These are phyloP conservation scores for Tanypteryx hageni DNA, from an alignment of 2,888 invertebrate genomes.

Conservation along the genomic window DNA sequence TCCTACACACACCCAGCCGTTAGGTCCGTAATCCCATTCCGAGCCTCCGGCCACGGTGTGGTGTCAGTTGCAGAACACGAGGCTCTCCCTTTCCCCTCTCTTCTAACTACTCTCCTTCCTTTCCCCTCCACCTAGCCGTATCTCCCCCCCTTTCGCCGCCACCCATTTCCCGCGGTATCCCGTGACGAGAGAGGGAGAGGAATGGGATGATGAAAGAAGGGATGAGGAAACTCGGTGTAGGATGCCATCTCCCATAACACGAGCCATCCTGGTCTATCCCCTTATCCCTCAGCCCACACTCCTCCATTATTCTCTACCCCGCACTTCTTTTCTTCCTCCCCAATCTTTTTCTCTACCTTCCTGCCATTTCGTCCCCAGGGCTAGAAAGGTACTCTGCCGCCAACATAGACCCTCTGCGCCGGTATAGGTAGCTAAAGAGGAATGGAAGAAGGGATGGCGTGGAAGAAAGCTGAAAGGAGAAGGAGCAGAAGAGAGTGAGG, in stretches of 20 bases:
- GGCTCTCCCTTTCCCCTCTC: not conserved
- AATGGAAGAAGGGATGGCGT: not conserved
- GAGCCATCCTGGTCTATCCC: not conserved
- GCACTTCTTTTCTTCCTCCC: not conserved
- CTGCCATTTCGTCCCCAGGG: not conserved
- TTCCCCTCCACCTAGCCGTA: not conserved
- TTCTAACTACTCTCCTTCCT: not conserved
- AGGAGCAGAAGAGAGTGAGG: not conserved
- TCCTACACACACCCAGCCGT: not conserved
- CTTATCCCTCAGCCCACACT: not conserved
- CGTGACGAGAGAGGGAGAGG: not conserved
- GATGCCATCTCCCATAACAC: no score
- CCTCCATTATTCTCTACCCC: not conserved
- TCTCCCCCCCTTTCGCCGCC: not conserved
- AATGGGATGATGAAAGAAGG: no score
- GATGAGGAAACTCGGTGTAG: no score
- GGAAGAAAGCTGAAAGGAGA: not conserved
- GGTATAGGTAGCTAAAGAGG: not conserved
- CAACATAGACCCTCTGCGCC: not conserved
- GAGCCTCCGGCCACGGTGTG: not conserved
- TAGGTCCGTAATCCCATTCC: not conserved
- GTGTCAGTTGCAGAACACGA: constrained; percentile 19
- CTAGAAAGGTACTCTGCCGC: not conserved
- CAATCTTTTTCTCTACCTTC: not conserved
- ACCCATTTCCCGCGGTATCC: not conserved